Base-by-base conservation (phyloP, 2,888 invertebrate genomes). In the Acleris literana region DNA sequence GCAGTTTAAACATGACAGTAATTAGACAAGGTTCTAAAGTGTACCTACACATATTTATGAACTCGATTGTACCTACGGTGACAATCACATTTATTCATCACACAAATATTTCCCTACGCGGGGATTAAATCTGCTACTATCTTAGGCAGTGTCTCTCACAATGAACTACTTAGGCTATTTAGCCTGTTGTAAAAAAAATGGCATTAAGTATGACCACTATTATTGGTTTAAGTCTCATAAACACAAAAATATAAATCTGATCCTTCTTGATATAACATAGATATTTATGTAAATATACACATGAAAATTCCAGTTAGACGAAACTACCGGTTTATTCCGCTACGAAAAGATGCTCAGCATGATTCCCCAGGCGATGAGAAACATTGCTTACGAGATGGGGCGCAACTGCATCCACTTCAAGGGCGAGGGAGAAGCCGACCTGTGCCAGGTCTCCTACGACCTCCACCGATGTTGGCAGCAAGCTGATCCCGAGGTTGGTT, bases 381-480 rank as follows among this genome's bases (percentile, higher is more conserved):
- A 67, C 46, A 72, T 77, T 44, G 79, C 78, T 3, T 77, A 71
- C 63, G 72, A 74, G 29, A 79, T 79, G 76, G 79, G 79, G 5
- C 72, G 73, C 43, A 73, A 76, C 56, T 79, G 79, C 61, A 64
- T 78, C 2, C 79, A 79, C 68, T 77, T 76, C 70, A 76, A 74
- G 58, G 79, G 79, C 0, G 78, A 78, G 56, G 74, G 74, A 1
- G 75, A 72, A n/a, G 46, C 71, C 2, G 77, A 79, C 60, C 70
- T 76, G 3, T 79, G 79, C 57, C 76, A 79, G 51, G 72, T 77
- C 6, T 76, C 79, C 1, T 79, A 70, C 39, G 78, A 79, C 57
- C 58, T 79, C 11, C 79, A 79, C 51, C 67, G 69, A 49, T 79
- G 79, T 64, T 79, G 79, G 79, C 79, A 79, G 66, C 69, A 70